Evolutionary conservation across 2,113 vertebrate species (phyloP), one percentile per base, ranked within the genome.

Genomic region (Otis tarda): DNA sequence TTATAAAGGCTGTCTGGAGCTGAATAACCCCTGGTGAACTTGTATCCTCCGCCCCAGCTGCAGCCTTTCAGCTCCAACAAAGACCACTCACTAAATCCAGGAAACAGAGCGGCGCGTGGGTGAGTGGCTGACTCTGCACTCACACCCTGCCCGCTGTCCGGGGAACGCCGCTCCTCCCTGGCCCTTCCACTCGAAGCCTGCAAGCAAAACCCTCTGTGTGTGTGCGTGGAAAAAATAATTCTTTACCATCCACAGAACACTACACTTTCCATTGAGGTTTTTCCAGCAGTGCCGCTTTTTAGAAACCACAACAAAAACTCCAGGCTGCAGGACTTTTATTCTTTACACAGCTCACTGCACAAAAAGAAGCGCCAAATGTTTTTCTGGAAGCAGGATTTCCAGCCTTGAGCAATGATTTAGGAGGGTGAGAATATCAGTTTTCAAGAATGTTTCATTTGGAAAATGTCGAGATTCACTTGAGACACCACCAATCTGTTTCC

Each of bases 21-120:
- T 86, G 55, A 95, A 96, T 95, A 96, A 97, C 97, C 97, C 90
- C 83, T 94, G 84, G 96, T 97, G 97, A 98, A 97, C 97, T 97
- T 73, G 33, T 52, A 88, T 94, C 95, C 96, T 98, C 92, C 89
- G 94, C 91, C 96, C 97, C 98, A 98, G 98, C 98, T 98, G 98
- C 93, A 96, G 97, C 84, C 92, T 97, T 95, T 98, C 97, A 96
- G 96, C 96, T 92, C 96, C 97, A 93, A 96, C 92, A 95, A 94
- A 91, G 96, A 87, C 78, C 87, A 68, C 81, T 83, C 95, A 74
- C 96, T 97, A 93, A 95, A 92, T 85, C 94, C 92, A 94, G 95
- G 97, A 98, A 98, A 85, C 27, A 1, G 88, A 77, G 93, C 56
- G 43, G 75, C 77, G 87, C 73, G 90, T 95, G 76, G 64, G 93